Conservation (phyloP, 2,888 invertebrate genomes). For the Diaperis boleti region DNA sequence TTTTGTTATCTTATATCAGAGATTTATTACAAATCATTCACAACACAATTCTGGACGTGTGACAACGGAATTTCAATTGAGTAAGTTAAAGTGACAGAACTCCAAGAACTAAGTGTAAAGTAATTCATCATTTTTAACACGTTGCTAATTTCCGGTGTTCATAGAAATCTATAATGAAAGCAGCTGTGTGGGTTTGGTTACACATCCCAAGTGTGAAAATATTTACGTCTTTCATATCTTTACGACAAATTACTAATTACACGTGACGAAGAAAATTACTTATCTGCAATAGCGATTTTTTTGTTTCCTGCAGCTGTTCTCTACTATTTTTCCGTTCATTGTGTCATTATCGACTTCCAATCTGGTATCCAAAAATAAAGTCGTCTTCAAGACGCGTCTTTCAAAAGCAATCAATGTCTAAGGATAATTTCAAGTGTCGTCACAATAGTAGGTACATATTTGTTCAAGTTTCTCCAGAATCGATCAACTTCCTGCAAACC, state of each 20-base stretch:
- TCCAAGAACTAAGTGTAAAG: too few relatives aligned
- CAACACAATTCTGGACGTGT: too few relatives aligned
- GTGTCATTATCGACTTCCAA: too few relatives aligned
- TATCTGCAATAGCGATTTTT: too few relatives aligned
- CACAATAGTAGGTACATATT: slow-evolving; percentile 2
- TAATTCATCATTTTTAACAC: slow-evolving; percentile 1
- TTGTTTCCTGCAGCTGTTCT: too few relatives aligned
- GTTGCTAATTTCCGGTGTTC: slow-evolving; percentile 19
- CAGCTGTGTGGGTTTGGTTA: slow-evolving; percentile 9
- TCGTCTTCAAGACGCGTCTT: too few relatives aligned
- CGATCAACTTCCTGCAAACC: slow-evolving; percentile 21
- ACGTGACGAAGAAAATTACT: too few relatives aligned
- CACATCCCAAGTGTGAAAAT: slow-evolving; percentile 1
- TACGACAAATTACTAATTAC: neutral
- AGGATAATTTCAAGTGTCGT: slow-evolving; percentile 24
- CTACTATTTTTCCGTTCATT: too few relatives aligned
- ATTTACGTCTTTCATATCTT: slow-evolving; percentile 10
- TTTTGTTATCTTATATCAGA: too few relatives aligned
- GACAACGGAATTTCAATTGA: too few relatives aligned
- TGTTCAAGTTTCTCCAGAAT: slow-evolving; percentile 15
- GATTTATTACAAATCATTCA: neutral
- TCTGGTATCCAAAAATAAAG: neutral
- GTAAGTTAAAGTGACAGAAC: too few relatives aligned
- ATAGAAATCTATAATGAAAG: neutral
- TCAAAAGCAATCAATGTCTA: neutral